Conservation (phyloP, 2,797 vertebrate species). For the Girardinus metallicus region DNA sequence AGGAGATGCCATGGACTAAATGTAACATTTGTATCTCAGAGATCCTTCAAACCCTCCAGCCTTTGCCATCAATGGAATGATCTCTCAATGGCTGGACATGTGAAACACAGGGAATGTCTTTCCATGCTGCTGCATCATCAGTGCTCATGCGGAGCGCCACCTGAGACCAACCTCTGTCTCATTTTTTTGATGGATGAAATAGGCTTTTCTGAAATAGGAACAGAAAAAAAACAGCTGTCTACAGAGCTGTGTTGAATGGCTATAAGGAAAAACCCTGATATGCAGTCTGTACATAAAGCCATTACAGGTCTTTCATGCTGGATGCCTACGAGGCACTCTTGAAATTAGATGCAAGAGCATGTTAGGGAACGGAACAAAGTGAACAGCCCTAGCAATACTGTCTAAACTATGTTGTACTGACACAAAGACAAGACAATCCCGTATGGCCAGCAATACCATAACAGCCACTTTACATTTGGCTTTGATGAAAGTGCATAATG, state of each 20-base stretch:
- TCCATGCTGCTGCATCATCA: constrained; percentile 34
- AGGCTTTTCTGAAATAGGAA: constrained; percentile 40
- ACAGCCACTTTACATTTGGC: constrained; percentile 26
- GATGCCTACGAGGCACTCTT: constrained; percentile 54
- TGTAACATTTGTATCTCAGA: constrained; percentile 12
- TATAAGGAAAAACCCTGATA: constrained; percentile 54
- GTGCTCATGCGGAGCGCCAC: constrained; percentile 44
- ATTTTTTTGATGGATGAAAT: constrained; percentile 25
- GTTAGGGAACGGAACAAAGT: constrained; percentile 43
- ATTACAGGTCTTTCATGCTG: constrained; percentile 61
- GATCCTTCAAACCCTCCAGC: constrained; percentile 13
- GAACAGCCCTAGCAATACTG: constrained; percentile 31
- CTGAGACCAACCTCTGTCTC: constrained; percentile 47
- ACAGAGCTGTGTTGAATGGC: constrained; percentile 56
- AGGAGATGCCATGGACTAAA: constrained; percentile 8
- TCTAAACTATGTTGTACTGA: constrained; percentile 41
- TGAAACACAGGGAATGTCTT: constrained; percentile 34
- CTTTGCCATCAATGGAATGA: constrained; percentile 45
- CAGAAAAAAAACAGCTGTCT: constrained; percentile 53
- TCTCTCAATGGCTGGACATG: constrained; percentile 34
- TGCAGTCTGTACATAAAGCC: constrained; percentile 59
- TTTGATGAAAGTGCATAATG: constrained; percentile 30
- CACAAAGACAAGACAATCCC: constrained; percentile 46
- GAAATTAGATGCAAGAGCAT: constrained; percentile 63
- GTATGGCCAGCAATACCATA: constrained; percentile 21